Percentiles rank a stretch among this genome's conserved stretches.
Evolutionary conservation across 1,140 invertebrate species (phyloP).

Genomic region (Wiebesia pumilae): DNA sequence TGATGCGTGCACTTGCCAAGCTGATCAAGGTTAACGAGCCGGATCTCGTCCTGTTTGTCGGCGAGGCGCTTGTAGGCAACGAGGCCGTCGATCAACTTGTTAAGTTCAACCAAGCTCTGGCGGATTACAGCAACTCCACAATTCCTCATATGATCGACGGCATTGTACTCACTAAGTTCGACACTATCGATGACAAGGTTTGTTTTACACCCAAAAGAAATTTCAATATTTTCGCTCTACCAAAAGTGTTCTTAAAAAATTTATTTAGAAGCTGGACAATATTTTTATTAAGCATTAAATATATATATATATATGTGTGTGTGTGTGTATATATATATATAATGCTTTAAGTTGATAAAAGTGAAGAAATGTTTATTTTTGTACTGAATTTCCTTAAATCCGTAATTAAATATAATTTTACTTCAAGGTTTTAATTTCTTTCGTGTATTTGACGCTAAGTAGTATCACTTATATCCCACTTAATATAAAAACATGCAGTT

Average conservation of each 20-base stretch:
- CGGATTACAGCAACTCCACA: conserved; percentile 87
- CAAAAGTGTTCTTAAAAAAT: not conserved
- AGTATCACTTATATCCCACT: no score
- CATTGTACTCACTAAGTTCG: conserved; percentile 98
- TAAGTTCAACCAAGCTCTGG: conserved; percentile 98
- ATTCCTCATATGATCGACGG: conserved; percentile 96
- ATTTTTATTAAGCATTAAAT: no score
- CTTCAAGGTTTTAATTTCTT: no score
- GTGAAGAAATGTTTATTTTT: no score
- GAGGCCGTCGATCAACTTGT: conserved; percentile 99
- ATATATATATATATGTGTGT: no score
- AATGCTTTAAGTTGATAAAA: no score
- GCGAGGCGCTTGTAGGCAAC: conserved; percentile 99
- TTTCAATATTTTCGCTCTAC: not conserved
- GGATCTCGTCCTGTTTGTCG: conserved; percentile 98
- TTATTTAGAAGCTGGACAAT: no score
- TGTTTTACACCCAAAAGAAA: not conserved
- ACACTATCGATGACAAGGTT: conserved; percentile 99
- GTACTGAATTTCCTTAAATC: no score
- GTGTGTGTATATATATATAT: no score
- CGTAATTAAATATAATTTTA: no score
- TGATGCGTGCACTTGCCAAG: conserved; percentile 97
- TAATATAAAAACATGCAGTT: no score
- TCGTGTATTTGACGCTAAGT: no score
- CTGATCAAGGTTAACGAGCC: conserved; percentile 93